These are phyloP conservation scores for Pygoscelis adeliae DNA, from an alignment of 2,113 vertebrate genomes.

Conservation along the genomic window DNA sequence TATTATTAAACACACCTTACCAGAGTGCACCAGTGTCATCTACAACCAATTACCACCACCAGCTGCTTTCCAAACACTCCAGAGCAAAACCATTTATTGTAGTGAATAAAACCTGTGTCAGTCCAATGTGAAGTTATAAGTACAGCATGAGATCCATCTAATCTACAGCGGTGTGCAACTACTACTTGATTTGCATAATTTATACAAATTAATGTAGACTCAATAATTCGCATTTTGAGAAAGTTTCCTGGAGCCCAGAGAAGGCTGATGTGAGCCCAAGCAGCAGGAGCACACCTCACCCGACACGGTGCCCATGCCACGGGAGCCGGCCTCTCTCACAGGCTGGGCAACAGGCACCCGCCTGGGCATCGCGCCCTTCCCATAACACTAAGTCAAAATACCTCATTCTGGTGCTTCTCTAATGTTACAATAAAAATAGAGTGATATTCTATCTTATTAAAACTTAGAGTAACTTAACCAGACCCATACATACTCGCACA, in stretches of 20 bases:
- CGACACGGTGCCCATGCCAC: rapidly evolving
- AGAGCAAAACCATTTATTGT: conserved; percentile 52
- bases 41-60: conserved; percentile 44
- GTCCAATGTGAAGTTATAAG: conserved; percentile 57
- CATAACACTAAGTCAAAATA: rapidly evolving
- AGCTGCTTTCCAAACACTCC: conserved; percentile 58
- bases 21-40: conserved; percentile 47
- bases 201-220: conserved; percentile 72
- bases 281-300: not conserved
- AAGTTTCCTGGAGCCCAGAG: conserved; percentile 60
- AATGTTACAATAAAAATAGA: rapidly evolving
- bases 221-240: conserved; percentile 67
- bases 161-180: conserved; percentile 45
- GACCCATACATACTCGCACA: too few relatives aligned
- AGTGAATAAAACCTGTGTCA: conserved; percentile 42
- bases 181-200: conserved; percentile 67
- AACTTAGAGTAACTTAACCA: not conserved
- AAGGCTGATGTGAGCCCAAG: conserved; percentile 38
- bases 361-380: not conserved
- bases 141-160: conserved; percentile 55
- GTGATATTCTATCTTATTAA: not conserved
- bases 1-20: conserved; percentile 59
- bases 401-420: not conserved
- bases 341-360: not conserved
- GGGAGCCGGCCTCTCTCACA: not conserved